Evolutionary conservation across 2,113 vertebrate genomes (phyloP).

Genomic region (Urocitellus parryii): DNA sequence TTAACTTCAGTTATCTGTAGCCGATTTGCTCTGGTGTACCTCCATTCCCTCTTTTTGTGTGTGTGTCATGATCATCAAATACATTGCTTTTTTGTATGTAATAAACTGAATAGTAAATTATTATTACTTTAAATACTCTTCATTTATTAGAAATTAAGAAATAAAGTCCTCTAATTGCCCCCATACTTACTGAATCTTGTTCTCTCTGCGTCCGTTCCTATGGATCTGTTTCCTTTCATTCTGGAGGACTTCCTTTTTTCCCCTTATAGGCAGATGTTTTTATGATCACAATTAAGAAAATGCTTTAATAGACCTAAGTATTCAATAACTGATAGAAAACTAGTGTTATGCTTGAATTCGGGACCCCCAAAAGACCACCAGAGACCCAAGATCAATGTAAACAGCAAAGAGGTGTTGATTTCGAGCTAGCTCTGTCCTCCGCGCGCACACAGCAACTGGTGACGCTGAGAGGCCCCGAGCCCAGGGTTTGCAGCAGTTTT

Average conservation of each 20-base stretch:
- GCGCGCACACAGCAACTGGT: no score
- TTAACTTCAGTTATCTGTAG: background rate
- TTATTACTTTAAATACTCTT: background rate
- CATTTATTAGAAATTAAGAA: background rate
- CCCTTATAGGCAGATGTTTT: no score
- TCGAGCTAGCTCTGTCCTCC: no score
- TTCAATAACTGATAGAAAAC: no score
- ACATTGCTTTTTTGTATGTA: background rate
- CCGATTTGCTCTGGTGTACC: background rate
- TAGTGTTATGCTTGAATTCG: no score
- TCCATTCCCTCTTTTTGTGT: background rate
- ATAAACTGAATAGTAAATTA: background rate
- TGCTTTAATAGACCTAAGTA: no score
- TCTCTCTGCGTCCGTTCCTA: background rate
- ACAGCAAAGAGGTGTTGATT: no score
- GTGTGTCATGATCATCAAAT: background rate
- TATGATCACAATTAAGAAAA: no score
- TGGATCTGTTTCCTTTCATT: background rate
- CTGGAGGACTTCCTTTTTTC: background rate
- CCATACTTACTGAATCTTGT: background rate
- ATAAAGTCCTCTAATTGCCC: background rate
- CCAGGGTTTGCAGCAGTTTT: no score
- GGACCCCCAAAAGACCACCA: no score
- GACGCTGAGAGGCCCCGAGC: no score
- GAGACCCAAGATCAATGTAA: no score